phyloP scores from a whole-genome alignment of 2,888 invertebrate genomes.

The Hydraecia micacea region DNA sequence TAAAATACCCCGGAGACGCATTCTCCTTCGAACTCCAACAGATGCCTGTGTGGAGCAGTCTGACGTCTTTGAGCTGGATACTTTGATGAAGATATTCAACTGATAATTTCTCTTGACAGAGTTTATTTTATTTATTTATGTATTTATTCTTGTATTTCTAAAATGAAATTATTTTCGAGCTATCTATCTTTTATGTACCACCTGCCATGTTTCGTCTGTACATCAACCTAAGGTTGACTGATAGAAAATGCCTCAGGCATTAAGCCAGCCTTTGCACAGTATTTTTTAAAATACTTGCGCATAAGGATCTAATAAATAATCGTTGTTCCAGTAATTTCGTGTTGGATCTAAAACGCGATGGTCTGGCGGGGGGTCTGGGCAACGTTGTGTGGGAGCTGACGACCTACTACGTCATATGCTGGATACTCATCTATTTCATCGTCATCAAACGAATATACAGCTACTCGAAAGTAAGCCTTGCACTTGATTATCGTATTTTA shows the following conservation, averaged over 20 bases:
- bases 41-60: no score
- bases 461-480: slow-evolving; percentile 82
- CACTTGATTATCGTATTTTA: background rate
- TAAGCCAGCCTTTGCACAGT: background rate
- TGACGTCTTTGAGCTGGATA: background rate
- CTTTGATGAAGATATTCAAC: background rate
- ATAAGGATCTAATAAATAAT: background rate
- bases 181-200: background rate
- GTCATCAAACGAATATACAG: slow-evolving; percentile 84
- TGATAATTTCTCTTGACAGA: background rate
- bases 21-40: background rate
- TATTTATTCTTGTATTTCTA: background rate
- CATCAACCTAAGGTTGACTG: background rate
- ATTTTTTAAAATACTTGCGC: background rate
- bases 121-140: background rate
- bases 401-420: slow-evolving; percentile 80
- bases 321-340: slow-evolving; percentile 82
- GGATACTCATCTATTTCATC: slow-evolving; percentile 84
- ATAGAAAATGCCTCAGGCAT: background rate
- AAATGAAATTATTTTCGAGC: no score
- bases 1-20: background rate
- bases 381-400: slow-evolving; percentile 82
- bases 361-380: slow-evolving; percentile 80
- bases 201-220: background rate
- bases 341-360: slow-evolving; percentile 80